Evolutionary conservation across 2,888 invertebrate genomes (phyloP).

Genomic region (Epistrophe grossulariae): DNA sequence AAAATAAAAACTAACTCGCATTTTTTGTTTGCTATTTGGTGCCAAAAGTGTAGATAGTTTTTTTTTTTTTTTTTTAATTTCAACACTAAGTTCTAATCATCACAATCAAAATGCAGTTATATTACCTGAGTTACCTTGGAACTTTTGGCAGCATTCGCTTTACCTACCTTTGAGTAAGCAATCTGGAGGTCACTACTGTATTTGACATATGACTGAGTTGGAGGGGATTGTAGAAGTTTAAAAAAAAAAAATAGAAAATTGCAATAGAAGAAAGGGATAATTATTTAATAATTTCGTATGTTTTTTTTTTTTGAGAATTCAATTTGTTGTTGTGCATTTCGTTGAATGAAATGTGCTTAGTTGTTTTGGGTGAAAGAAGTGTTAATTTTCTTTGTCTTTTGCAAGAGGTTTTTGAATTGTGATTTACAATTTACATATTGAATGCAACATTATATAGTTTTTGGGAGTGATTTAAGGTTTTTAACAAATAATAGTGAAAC

Average conservation of each 20-base stretch:
- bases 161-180: conserved; percentile 74
- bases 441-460: not conserved
- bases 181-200: conserved; percentile 66
- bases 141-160: conserved; percentile 47
- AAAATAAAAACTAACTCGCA: conserved; percentile 35
- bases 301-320: conserved; percentile 19
- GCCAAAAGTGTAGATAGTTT: conserved; percentile 11
- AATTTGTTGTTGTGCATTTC: conserved; percentile 50
- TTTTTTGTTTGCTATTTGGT: conserved; percentile 32
- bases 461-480: not conserved
- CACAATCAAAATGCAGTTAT: conserved; percentile 42
- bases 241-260: conserved; percentile 61
- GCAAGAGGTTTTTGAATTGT: not conserved
- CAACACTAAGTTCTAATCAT: conserved; percentile 21
- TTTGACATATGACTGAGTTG: conserved; percentile 69
- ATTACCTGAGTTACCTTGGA: conserved; percentile 67
- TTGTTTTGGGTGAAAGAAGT: conserved; percentile 2
- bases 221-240: conserved; percentile 49
- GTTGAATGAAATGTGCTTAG: conserved; percentile 39
- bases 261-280: conserved; percentile 56
- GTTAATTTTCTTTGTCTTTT: not conserved
- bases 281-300: conserved; percentile 36
- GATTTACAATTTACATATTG: not conserved
- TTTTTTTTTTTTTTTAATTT: not conserved
- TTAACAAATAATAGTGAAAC: not conserved